Base-by-base conservation (phyloP, 2,888 invertebrate genomes). In the Orthosia gothica region DNA sequence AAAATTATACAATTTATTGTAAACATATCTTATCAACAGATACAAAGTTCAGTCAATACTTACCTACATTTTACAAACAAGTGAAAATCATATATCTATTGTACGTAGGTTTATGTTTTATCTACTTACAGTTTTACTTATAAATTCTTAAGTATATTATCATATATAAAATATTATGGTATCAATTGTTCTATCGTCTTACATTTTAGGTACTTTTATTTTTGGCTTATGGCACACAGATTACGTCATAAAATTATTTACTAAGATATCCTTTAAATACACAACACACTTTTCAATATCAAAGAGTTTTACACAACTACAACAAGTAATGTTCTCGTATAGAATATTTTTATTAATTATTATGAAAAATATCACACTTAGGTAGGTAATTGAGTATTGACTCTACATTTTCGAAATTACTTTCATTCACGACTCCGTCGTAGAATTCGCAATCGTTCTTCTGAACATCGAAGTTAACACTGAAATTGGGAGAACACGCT, bases 351-450 rank as follows among this genome's bases (percentile, higher is more conserved):
- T 70, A 74, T 63, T 70, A 69, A 76, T 85, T 84, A 86, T 87
- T 85, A 84, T 87, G 84, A 78, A 79, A 89, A 90, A 92, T 92
- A 92, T 92, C 92, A 92, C 92, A 91, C 91, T 80, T 88, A 89
- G 81, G 83, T 87, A 89, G 76, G 78, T 89, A 88, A 85, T 87
- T 90, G 91, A 91, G 91, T 91, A 91, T 91, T 90, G 77, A 85
- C 81, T 85, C 81, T 67, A 72, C 74, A 59, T 76, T 76, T 71
- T 77, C 65, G 32, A 76, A 79, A 61, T 67, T 74, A 73, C 76
- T 55, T 69, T 74, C 78, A 81, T 82, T 79, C 76, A 81, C 71
- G 63, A 50, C 58, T 79, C 81, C 62, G 62, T 61, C 45, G 61
- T 70, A 63, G 70, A 67, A 71, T 50, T 74, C 71, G 58, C 40